Percentiles rank a stretch among this genome's conserved stretches.
phyloP scores from a whole-genome alignment of 2,113 vertebrate genomes.

The Hepsetus odoe region DNA sequence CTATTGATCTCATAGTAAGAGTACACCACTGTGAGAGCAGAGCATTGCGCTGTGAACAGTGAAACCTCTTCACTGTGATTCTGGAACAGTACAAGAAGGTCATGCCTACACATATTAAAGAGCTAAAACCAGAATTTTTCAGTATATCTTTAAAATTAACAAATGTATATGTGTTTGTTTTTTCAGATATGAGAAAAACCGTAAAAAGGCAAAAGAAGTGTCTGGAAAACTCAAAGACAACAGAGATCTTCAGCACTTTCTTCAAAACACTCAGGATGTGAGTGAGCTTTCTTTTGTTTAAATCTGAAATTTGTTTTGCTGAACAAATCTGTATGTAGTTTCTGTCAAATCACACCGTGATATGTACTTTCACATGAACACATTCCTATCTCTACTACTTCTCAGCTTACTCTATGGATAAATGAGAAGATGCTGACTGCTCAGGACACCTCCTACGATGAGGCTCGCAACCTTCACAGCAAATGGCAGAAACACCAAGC shows the following conservation, averaged over 20 bases:
- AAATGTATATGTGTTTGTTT: conserved; percentile 17
- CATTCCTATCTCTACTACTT: conserved; percentile 4
- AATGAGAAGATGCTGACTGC: conserved; percentile 96
- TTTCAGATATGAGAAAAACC: conserved; percentile 78
- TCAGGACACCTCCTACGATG: conserved; percentile 89
- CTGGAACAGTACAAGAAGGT: conserved; percentile 14
- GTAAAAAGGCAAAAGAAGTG: conserved; percentile 79
- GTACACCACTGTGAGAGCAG: conserved; percentile 31
- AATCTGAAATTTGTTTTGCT: too few species aligned
- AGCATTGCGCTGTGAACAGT: conserved; percentile 33
- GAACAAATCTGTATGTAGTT: conserved; percentile 32
- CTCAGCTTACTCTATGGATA: conserved; percentile 90
- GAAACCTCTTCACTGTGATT: conserved; percentile 25
- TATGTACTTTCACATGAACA: neutral
- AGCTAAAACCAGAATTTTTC: neutral
- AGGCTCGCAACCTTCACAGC: conserved; percentile 87
- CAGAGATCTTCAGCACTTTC: conserved; percentile 88
- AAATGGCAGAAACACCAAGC: conserved; percentile 96
- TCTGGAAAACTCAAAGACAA: conserved; percentile 83
- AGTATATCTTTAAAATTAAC: conserved; percentile 1
- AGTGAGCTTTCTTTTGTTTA: conserved; percentile 56
- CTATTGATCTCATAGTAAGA: conserved; percentile 68
- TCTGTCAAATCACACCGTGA: too few species aligned
- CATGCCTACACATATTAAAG: neutral
- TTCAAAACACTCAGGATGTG: conserved; percentile 94